These are phyloP conservation scores for Agrotis clavis DNA, from an alignment of 2,888 invertebrate species.

Conservation along the genomic window DNA sequence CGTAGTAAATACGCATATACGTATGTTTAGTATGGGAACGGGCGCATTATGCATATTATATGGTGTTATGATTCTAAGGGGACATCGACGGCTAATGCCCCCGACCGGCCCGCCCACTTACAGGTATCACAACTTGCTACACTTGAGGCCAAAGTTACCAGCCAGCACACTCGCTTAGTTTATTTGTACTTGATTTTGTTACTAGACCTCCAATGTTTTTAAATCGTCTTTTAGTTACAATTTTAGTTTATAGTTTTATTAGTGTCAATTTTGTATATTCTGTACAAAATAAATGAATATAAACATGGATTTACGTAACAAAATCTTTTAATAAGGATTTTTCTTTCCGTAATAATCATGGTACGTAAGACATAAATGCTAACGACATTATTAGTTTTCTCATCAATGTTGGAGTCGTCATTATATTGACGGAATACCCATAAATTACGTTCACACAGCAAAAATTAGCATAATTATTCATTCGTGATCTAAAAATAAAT, in stretches of 20 bases:
- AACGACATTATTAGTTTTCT: too few species aligned
- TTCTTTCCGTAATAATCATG: too few species aligned
- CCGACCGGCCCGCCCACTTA: slow-evolving; percentile 66
- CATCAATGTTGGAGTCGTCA: too few species aligned
- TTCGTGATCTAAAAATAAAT: slow-evolving; percentile 16
- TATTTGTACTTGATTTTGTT: too few species aligned
- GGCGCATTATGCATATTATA: slow-evolving; percentile 55
- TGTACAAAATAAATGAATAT: too few species aligned
- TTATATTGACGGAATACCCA: background rate
- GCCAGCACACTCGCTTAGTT: background rate
- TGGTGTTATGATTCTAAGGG: slow-evolving; percentile 59
- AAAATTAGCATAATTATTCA: slow-evolving; percentile 25
- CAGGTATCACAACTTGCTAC: slow-evolving; percentile 66
- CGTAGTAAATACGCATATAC: slow-evolving; percentile 7
- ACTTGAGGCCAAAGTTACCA: slow-evolving; percentile 53
- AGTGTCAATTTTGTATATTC: too few species aligned
- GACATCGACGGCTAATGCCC: slow-evolving; percentile 72
- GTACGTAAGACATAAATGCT: too few species aligned
- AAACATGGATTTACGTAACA: too few species aligned
- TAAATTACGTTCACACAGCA: background rate
- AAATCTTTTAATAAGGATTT: too few species aligned
- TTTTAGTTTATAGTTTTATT: too few species aligned
- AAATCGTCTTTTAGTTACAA: too few species aligned
- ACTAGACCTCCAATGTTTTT: too few species aligned
- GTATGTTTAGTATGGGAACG: slow-evolving; percentile 31